phyloP scores from a whole-genome alignment of 2,113 vertebrate species.

The Trogon melanurus region DNA sequence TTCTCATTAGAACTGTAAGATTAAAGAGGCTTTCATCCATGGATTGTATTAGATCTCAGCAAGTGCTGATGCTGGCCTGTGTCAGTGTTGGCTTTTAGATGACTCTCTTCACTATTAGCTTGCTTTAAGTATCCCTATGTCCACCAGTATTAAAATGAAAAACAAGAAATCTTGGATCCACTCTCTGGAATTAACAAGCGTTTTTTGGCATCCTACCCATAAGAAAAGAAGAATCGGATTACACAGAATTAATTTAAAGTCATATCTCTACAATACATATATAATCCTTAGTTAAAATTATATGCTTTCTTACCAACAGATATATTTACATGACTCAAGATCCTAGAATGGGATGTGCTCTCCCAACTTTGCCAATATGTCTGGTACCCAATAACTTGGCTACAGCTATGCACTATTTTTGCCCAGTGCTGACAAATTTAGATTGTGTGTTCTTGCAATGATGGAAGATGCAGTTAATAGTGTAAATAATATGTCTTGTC shows the following conservation, averaged over 20 bases:
- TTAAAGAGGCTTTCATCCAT: background rate
- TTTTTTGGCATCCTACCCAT: background rate
- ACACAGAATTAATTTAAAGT: background rate
- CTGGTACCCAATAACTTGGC: background rate
- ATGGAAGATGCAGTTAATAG: background rate
- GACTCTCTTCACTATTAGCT: background rate
- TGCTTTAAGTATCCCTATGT: background rate
- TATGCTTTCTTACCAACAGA: background rate
- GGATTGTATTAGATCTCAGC: background rate
- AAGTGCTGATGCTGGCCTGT: background rate
- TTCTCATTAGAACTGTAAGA: background rate
- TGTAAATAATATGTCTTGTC: background rate
- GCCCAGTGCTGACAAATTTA: conserved; percentile 14
- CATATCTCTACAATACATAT: background rate
- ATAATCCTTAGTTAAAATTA: conserved; percentile 2
- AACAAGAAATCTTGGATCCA: background rate
- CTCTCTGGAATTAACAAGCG: background rate
- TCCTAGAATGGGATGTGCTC: background rate
- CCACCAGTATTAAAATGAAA: background rate
- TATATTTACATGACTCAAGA: background rate
- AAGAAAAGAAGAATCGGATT: background rate
- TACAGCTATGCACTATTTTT: background rate
- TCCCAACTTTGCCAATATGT: background rate
- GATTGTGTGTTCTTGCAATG: background rate
- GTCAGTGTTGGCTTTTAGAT: background rate